phyloP scores from a whole-genome alignment of 2,113 vertebrate genomes.

The Suncus etruscus region DNA sequence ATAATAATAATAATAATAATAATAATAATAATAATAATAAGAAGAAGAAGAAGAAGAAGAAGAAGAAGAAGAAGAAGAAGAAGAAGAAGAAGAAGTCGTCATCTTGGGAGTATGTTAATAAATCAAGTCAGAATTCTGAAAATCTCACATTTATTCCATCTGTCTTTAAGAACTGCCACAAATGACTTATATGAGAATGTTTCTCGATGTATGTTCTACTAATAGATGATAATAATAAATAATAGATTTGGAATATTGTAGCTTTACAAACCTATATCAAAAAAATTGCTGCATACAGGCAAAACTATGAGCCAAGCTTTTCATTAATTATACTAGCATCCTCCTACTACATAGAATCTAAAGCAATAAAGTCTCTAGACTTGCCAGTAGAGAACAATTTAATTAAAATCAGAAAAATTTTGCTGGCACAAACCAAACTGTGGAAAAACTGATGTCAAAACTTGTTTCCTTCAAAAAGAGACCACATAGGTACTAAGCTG shows the following conservation, averaged over 20 bases:
- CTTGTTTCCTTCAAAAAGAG: not conserved
- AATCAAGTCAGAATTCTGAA: slow-evolving; percentile 31
- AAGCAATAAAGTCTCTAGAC: slow-evolving; percentile 30
- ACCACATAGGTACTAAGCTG: not conserved
- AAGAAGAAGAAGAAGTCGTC: too few relatives aligned
- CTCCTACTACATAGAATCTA: not conserved
- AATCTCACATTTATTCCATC: slow-evolving; percentile 31
- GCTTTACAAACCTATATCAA: slow-evolving; percentile 50
- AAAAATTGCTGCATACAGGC: not conserved
- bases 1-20: too few relatives aligned
- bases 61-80: too few relatives aligned
- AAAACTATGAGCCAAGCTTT: not conserved
- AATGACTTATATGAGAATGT: not conserved
- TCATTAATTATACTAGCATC: slow-evolving; percentile 44
- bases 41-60: too few relatives aligned
- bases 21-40: too few relatives aligned
- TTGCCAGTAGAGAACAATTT: slow-evolving; percentile 1
- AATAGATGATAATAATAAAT: not conserved
- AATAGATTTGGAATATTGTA: not conserved
- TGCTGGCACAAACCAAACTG: slow-evolving; percentile 37
- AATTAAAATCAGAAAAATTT: slow-evolving; percentile 45
- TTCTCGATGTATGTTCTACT: slow-evolving; percentile 5
- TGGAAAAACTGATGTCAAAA: slow-evolving; percentile 57
- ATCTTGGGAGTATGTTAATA: too few relatives aligned
- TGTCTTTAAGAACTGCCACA: slow-evolving; percentile 50